Evolutionary conservation across 2,888 invertebrate genomes (phyloP), one percentile per base, ranked within the genome.

Genomic region (Drosophila mimica): DNA sequence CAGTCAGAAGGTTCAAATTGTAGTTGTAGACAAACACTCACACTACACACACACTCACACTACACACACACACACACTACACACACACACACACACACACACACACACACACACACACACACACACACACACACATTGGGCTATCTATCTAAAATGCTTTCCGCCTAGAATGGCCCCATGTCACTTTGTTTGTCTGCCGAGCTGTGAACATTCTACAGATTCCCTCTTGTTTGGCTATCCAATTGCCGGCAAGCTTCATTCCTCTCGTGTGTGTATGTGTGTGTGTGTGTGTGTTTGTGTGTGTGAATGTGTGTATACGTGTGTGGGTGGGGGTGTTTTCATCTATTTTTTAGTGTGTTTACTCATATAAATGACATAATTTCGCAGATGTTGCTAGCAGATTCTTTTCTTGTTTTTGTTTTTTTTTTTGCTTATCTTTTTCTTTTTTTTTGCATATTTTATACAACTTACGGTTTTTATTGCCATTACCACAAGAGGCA

Each of bases 291-390:
- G 57, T 64, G 62, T 73, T 73, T 51, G 51, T 49, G 64, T 36
- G 54, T n/a, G 38, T n/a, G 13, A 4, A 1, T 0, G 34, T 34
- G 34, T 82, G 71, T 72, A 34, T 20, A 40, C 20, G 40, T 56
- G 30, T 58, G 53, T 69, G 61, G 67, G 70, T 60, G 52, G 46
- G 63, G 31, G 60, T 81, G 71, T 79, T 81, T 75, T 81, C 83
- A 82, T 84, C 79, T 86, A 83, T 88, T 83, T 88, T 86, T 86
- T 86, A 82, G 80, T 83, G 71, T 86, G 84, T 87, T 86, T 87
- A 85, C 83, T 79, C 83, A 86, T 86, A 88, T 86, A 88, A 88
- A 88, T 89, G 87, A 89, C 89, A 89, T 88, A 87, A 89, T 89
- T 89, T 90, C 75, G 76, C 81, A 89, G 88, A 82, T 89, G 88